phyloP scores from a whole-genome alignment of 2,888 invertebrate genomes.

The Sinopyrophorus schimmeli region DNA sequence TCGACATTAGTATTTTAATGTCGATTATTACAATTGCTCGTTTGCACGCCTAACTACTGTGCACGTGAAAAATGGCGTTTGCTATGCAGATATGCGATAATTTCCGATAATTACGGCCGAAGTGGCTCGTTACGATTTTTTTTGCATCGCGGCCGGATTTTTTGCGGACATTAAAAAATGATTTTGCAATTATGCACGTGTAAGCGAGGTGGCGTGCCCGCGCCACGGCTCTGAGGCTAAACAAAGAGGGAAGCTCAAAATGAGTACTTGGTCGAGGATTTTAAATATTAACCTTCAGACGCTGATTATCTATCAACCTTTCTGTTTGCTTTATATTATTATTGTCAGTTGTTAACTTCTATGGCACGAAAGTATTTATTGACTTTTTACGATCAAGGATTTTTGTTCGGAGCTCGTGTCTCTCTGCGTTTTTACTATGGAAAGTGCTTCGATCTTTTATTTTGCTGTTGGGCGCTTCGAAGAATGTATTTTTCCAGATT shows the following conservation, averaged over 20 bases:
- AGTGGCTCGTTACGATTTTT: constrained; percentile 1
- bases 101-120: constrained; percentile 8
- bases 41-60: too few species aligned
- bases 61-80: too few species aligned
- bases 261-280: constrained; percentile 22
- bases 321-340: constrained; percentile 15
- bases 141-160: not conserved
- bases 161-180: constrained; percentile 4
- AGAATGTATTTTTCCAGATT: too few species aligned
- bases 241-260: constrained; percentile 17
- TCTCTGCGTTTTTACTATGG: not conserved
- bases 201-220: constrained; percentile 7
- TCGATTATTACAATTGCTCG: too few species aligned
- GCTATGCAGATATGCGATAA: constrained; percentile 11
- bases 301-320: constrained; percentile 21
- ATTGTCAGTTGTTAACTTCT: constrained; percentile 12
- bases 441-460: too few species aligned
- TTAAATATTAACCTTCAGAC: constrained; percentile 24
- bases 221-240: not conserved
- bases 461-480: too few species aligned
- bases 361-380: constrained; percentile 8
- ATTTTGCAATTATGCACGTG: constrained; percentile 3
- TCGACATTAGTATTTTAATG: too few species aligned
- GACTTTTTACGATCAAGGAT: constrained; percentile 8
- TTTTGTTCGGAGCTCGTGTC: not conserved